These are phyloP conservation scores for Charina bottae DNA, from an alignment of 2,113 vertebrate species.

Conservation along the genomic window DNA sequence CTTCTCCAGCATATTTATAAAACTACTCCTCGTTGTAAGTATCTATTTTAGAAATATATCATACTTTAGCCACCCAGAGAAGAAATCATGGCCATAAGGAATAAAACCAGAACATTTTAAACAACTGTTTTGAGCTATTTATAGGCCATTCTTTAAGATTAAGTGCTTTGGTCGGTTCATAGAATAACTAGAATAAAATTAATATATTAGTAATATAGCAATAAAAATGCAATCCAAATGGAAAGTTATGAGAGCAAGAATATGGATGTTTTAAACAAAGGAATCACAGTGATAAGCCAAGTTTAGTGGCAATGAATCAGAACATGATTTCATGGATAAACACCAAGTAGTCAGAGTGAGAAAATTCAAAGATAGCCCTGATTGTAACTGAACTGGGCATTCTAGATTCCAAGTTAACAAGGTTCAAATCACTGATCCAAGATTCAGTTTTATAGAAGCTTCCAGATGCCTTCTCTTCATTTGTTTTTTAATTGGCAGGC, in stretches of 20 bases:
- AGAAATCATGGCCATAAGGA: not conserved
- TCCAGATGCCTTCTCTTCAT: not conserved
- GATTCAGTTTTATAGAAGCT: not conserved
- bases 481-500: not conserved
- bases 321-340: not conserved
- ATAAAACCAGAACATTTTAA: not conserved
- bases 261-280: not conserved
- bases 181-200: not conserved
- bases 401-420: not conserved
- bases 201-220: not conserved
- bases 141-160: not conserved
- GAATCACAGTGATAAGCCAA: not conserved
- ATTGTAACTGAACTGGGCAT: not conserved
- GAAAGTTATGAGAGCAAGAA: not conserved
- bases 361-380: not conserved
- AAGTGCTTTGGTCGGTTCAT: not conserved
- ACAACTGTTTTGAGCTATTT: not conserved
- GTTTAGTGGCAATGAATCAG: not conserved
- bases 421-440: not conserved
- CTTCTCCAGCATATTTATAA: conserved; percentile 52
- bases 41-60: conserved; percentile 27
- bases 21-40: conserved; percentile 45
- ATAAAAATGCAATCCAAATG: not conserved
- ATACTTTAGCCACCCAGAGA: not conserved
- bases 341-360: not conserved